Evolutionary conservation across 2,888 invertebrate species (phyloP).

Genomic region (Leucophenga maculata): DNA sequence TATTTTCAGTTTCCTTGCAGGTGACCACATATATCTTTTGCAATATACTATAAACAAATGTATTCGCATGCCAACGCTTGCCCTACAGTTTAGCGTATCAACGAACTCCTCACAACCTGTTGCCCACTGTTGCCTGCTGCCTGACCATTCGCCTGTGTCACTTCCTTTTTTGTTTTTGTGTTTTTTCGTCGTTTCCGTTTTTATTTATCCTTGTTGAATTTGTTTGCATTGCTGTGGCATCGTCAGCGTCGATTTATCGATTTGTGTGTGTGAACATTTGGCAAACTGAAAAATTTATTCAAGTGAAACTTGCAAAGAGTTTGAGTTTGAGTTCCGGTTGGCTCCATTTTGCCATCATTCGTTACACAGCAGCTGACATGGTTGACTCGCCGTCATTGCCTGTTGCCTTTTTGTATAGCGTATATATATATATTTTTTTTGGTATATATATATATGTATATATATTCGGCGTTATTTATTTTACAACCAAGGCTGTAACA

Average conservation of each 20-base stretch:
- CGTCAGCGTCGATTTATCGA: constrained; percentile 22
- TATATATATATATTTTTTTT: not conserved
- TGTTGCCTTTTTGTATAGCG: not conserved
- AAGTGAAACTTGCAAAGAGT: not conserved
- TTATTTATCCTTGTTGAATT: not conserved
- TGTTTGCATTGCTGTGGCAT: constrained; percentile 4
- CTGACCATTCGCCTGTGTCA: constrained; percentile 10
- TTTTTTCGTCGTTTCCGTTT: not conserved
- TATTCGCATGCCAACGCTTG: too few species aligned
- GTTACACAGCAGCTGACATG: not conserved
- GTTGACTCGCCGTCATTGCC: not conserved
- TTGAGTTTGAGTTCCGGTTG: constrained; percentile 14
- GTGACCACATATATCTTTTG: too few species aligned
- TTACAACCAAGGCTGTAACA: constrained; percentile 37
- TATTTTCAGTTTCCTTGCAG: too few species aligned
- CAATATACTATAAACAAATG: too few species aligned
- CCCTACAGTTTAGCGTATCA: too few species aligned
- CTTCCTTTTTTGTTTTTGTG: not conserved
- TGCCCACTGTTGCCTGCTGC: too few species aligned
- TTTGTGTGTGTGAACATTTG: constrained; percentile 21
- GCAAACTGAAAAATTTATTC: constrained; percentile 24
- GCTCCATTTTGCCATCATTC: not conserved
- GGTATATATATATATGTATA: not conserved
- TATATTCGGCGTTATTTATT: not conserved
- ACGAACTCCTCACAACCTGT: too few species aligned